A percentile compares a stretch with the other conserved stretches of the same genome.
These are phyloP conservation scores for Aphaenogaster rudis DNA, from an alignment of 1,140 invertebrate genomes.

Conservation along the genomic window DNA sequence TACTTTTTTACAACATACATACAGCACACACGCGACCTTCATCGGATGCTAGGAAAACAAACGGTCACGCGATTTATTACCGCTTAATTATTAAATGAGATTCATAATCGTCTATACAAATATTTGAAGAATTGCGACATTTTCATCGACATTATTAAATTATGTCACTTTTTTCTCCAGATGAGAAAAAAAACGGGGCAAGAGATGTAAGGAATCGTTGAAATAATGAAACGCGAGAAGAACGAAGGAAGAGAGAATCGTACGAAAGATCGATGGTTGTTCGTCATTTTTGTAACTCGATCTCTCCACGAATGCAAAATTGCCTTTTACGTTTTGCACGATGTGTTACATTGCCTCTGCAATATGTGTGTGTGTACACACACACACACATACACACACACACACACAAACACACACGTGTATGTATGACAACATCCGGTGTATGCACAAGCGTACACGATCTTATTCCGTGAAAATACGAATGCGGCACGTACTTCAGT, in stretches of 20 bases:
- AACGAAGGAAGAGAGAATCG: slow-evolving; percentile 57
- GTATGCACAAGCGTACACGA: slow-evolving; percentile 56
- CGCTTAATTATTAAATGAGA: slow-evolving; percentile 50
- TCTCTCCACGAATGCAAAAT: background rate
- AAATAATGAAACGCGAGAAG: slow-evolving; percentile 47
- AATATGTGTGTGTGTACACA: background rate
- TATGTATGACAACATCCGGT: slow-evolving; percentile 69
- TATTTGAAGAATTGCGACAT: background rate
- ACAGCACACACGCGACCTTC: background rate
- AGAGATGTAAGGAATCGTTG: slow-evolving; percentile 47
- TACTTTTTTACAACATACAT: slow-evolving; percentile 5
- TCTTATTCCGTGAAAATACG: slow-evolving; percentile 73
- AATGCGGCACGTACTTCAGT: slow-evolving; percentile 37
- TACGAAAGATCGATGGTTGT: slow-evolving; percentile 42
- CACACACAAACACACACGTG: background rate
- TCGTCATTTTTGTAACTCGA: background rate
- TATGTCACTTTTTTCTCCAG: background rate
- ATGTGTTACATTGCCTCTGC: slow-evolving; percentile 47
- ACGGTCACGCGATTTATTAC: slow-evolving; percentile 2
- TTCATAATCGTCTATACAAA: slow-evolving; percentile 32
- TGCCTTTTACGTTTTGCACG: slow-evolving; percentile 31
- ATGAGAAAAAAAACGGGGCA: slow-evolving; percentile 33
- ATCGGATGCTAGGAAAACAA: slow-evolving; percentile 37
- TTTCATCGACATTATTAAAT: slow-evolving; percentile 14
- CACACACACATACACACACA: background rate